Evolutionary conservation across 2,113 vertebrate species (phyloP).

Genomic region (Bungarus multicinctus): DNA sequence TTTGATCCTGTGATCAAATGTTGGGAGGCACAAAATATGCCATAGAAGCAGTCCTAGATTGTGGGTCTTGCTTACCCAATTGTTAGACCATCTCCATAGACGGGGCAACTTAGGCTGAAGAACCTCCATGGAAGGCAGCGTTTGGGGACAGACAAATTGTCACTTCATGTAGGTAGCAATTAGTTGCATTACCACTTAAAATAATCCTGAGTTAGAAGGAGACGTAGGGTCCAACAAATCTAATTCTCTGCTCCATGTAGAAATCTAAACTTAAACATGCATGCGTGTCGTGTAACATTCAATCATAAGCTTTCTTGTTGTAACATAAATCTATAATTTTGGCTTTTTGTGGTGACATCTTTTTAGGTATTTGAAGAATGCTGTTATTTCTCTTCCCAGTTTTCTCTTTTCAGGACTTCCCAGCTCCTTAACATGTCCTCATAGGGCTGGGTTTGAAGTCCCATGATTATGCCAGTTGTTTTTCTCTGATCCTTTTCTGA

Average conservation of each 20-base stretch:
- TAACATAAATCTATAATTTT: background rate
- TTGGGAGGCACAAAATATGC: constrained; percentile 37
- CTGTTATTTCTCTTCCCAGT: background rate
- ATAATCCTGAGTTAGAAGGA: background rate
- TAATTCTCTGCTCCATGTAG: background rate
- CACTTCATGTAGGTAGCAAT: background rate
- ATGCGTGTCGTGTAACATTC: background rate
- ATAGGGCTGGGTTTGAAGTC: background rate
- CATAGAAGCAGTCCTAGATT: background rate
- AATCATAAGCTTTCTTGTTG: background rate
- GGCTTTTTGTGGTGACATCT: background rate
- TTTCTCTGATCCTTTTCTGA: background rate
- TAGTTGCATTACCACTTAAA: background rate
- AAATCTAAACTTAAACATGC: background rate
- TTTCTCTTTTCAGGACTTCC: background rate
- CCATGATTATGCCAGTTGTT: background rate
- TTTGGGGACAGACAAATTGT: background rate
- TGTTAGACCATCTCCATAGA: background rate
- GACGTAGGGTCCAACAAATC: background rate
- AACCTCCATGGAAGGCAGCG: background rate
- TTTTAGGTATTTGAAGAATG: background rate
- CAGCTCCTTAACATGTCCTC: background rate
- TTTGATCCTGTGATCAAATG: constrained; percentile 21
- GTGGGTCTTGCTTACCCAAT: constrained; percentile 8
- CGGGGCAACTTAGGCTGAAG: background rate